These are phyloP conservation scores for Urocolius indicus DNA, from an alignment of 2,113 vertebrate species.

Conservation along the genomic window DNA sequence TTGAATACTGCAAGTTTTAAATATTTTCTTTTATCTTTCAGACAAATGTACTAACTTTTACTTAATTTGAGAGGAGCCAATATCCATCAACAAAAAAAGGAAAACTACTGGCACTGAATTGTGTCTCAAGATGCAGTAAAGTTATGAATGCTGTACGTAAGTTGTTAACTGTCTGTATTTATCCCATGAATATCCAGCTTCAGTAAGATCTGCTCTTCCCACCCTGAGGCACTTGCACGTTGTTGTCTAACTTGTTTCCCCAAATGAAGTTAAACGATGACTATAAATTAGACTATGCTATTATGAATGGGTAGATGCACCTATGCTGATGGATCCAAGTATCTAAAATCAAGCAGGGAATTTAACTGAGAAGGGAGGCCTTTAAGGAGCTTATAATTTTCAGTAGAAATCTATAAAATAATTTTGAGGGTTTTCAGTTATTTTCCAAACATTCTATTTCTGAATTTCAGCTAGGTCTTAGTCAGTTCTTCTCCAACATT, in stretches of 20 bases:
- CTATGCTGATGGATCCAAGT: background rate
- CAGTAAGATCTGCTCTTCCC: background rate
- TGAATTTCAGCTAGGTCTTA: background rate
- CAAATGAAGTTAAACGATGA: background rate
- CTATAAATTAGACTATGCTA: background rate
- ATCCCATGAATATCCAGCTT: background rate
- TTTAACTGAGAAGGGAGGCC: background rate
- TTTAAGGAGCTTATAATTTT: background rate
- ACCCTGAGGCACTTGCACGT: background rate
- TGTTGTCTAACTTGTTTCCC: conserved; percentile 6
- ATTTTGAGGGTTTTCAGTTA: background rate
- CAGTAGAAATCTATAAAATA: background rate
- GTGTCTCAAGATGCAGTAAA: background rate
- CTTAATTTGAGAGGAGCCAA: background rate
- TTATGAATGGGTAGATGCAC: background rate
- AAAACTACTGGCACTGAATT: background rate
- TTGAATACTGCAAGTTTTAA: background rate
- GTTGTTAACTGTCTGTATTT: background rate
- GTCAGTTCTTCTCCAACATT: background rate
- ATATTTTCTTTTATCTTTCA: background rate
- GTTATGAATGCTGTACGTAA: background rate
- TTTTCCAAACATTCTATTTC: background rate
- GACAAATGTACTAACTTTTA: background rate
- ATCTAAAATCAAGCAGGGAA: background rate
- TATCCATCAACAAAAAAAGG: background rate